A percentile compares a stretch with the other conserved stretches of the same genome.
Conservation (phyloP, 2,113 vertebrate species). For the Cettia cetti region DNA sequence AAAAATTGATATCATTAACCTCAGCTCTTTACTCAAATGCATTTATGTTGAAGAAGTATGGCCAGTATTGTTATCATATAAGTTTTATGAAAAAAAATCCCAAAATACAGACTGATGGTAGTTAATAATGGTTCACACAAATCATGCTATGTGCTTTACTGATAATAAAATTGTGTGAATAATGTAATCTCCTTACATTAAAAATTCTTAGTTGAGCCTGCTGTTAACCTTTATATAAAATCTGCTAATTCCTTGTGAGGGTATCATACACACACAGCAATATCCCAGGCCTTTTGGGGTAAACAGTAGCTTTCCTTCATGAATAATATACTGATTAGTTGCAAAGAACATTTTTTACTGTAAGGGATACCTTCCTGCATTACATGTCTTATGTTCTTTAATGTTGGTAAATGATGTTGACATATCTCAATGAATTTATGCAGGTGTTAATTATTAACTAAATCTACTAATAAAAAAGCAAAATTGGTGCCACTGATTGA, state of each 20-base stretch:
- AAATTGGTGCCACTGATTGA: neutral
- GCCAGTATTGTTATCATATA: neutral
- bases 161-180: neutral
- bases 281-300: neutral
- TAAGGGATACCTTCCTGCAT: neutral
- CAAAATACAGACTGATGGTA: neutral
- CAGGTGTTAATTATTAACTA: accelerated
- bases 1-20: neutral
- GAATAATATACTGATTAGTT: neutral
- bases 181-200: neutral
- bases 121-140: neutral
- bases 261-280: neutral
- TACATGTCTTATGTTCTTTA: neutral
- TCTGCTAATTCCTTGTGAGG: neutral
- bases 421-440: neutral
- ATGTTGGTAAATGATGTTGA: neutral
- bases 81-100: neutral
- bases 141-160: neutral
- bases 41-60: neutral
- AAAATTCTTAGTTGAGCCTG: neutral
- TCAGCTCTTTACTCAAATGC: neutral
- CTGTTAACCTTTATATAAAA: neutral
- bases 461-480: neutral
- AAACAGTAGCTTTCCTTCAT: neutral
- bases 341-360: neutral